Percentiles rank a stretch among this genome's conserved stretches.
phyloP scores from a whole-genome alignment of 2,113 vertebrate genomes.

The Pyrgilauda ruficollis region DNA sequence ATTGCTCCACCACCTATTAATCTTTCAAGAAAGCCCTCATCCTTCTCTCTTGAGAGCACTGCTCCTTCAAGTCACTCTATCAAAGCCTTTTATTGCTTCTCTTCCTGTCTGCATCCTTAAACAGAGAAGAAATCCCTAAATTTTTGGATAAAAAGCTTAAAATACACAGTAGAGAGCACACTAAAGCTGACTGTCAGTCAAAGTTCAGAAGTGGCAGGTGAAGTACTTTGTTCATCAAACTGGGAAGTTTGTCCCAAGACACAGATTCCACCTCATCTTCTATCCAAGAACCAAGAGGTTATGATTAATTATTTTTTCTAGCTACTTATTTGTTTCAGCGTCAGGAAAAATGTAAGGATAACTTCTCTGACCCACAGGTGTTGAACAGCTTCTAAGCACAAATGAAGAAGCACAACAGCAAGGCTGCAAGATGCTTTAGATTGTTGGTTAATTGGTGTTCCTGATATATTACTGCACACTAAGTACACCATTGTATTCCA shows the following conservation, averaged over 20 bases:
- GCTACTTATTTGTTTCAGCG: background rate
- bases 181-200: background rate
- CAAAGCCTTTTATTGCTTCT: background rate
- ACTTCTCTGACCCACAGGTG: background rate
- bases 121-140: background rate
- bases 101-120: background rate
- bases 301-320: background rate
- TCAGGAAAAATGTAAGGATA: background rate
- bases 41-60: background rate
- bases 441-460: background rate
- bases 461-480: background rate
- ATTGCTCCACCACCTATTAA: background rate
- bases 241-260: background rate
- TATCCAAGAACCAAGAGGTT: background rate
- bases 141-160: background rate
- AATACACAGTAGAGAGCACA: rapidly evolving
- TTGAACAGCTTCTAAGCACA: background rate
- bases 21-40: background rate
- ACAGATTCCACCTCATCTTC: background rate
- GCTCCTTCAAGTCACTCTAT: background rate
- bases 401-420: background rate
- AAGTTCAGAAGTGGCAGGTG: background rate
- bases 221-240: background rate
- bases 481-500: background rate
- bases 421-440: background rate